Evolutionary conservation across 53 echinoderm and acorn worm genomes (phyloP).

Genomic region (Luidia sarsii): DNA sequence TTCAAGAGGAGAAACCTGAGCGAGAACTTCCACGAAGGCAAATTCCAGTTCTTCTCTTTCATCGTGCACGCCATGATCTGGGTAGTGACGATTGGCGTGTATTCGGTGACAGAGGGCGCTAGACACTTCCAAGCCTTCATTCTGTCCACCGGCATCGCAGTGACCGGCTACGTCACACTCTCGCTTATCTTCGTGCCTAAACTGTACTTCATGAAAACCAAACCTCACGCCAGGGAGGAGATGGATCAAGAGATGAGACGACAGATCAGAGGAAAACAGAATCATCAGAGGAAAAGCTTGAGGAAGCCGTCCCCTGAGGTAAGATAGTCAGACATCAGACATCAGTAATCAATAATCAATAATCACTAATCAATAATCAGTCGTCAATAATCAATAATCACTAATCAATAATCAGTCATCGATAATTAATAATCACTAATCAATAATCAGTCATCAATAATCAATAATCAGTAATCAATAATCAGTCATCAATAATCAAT

Average conservation of each 20-base stretch:
- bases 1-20: slow-evolving; percentile 55
- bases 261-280: not conserved
- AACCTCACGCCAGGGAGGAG: slow-evolving; percentile 61
- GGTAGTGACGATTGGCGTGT: slow-evolving; percentile 57
- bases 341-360: too few species aligned
- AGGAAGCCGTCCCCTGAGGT: slow-evolving; percentile 14
- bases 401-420: too few species aligned
- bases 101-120: slow-evolving; percentile 55
- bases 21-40: slow-evolving; percentile 85
- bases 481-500: too few species aligned
- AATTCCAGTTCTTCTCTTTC: slow-evolving; percentile 88
- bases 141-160: slow-evolving; percentile 53
- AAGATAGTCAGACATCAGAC: too few species aligned
- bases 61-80: slow-evolving; percentile 81
- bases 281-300: not conserved
- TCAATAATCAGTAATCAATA: too few species aligned
- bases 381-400: too few species aligned
- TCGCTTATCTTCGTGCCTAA: slow-evolving; percentile 82
- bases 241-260: slow-evolving; percentile 1
- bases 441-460: too few species aligned
- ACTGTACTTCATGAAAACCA: slow-evolving; percentile 74
- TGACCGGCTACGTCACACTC: slow-evolving; percentile 52
- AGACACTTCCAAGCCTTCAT: slow-evolving; percentile 62
- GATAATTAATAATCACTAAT: too few species aligned
- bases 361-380: too few species aligned